Evolutionary conservation across 2,888 invertebrate species (phyloP).

Genomic region (Sepiola atlantica): DNA sequence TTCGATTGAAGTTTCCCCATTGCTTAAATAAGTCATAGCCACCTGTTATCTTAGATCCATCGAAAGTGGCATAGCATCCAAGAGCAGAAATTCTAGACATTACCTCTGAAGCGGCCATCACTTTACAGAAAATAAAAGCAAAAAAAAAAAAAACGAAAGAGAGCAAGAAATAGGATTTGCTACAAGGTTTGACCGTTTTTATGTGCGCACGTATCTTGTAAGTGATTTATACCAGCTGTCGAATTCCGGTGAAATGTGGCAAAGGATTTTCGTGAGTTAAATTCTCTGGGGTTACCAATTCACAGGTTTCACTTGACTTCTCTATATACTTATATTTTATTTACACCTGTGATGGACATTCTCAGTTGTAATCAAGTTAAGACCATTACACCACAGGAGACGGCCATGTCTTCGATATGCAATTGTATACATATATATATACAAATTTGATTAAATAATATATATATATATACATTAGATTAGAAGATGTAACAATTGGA

Average conservation of each 20-base stretch:
- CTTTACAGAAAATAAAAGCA: background rate
- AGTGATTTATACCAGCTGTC: background rate
- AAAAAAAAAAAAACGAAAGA: background rate
- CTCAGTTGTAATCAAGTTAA: conserved; percentile 19
- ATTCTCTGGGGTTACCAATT: background rate
- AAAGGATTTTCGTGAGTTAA: conserved; percentile 14
- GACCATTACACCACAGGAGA: background rate
- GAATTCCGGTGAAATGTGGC: background rate
- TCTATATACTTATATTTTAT: conserved; percentile 32
- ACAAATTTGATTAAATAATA: background rate
- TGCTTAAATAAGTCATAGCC: background rate
- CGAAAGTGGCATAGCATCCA: background rate
- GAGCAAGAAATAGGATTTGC: too few species aligned
- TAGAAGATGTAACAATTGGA: too few species aligned
- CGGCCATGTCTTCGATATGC: background rate
- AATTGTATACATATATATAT: background rate
- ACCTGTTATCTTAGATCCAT: background rate
- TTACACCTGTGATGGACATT: conserved; percentile 22
- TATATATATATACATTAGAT: background rate
- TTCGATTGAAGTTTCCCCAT: background rate
- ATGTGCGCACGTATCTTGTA: background rate
- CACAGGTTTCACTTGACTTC: background rate
- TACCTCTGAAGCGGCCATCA: background rate
- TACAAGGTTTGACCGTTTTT: background rate
- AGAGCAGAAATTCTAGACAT: background rate